Base-by-base conservation (phyloP, 64 coral and sea anemone species). In the Pocillopora damicornis region DNA sequence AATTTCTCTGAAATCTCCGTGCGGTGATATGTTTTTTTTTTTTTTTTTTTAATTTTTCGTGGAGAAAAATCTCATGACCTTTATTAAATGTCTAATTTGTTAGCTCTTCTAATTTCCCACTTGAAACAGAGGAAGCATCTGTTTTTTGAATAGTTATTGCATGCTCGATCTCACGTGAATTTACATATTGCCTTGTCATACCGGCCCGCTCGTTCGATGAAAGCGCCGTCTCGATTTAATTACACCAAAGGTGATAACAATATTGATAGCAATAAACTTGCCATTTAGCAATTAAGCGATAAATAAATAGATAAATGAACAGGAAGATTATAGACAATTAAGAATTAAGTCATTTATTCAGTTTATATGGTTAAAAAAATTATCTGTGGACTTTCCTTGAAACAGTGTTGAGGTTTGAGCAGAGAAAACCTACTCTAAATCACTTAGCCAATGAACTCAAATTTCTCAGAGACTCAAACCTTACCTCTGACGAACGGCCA, bases 51-150 rank as follows among this genome's bases (percentile, higher is more conserved):
- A 2, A 7, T 71, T 23, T n/a, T n/a, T n/a, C 22, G 0, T 11
- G 25, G 6, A 22, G 0, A 30, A 23, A 69, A 63, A 75, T 75
- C 16, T 78, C 10, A 79, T 59, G 1, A 23, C 18, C 5, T 60
- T 79, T 60, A 60, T 79, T 79, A 15, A 51, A 58, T 79, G 25
- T 78, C 37, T 60, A 12, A 58, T 58, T 25, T 79, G 77, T 35
- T 79, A 1, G n/a, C 34, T 22, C n/a, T 79, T 79, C 57, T 23
- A 58, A 79, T 61, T 61, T 79, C n/a, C 38, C 57, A 79, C 9
- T 60, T 79, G 20, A 12, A 60, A 79, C 56, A 79, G 59, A 79
- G 59, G n/a, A 15, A 79, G 60, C 77, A 79, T 60, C 77, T 79
- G 77, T 61, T 79, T 79, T 59, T 26, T 61, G 57, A 79, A 79